Percentiles rank a stretch among this genome's conserved stretches.
phyloP scores from a whole-genome alignment of 2,113 vertebrate species.

The Pterocles gutturalis region DNA sequence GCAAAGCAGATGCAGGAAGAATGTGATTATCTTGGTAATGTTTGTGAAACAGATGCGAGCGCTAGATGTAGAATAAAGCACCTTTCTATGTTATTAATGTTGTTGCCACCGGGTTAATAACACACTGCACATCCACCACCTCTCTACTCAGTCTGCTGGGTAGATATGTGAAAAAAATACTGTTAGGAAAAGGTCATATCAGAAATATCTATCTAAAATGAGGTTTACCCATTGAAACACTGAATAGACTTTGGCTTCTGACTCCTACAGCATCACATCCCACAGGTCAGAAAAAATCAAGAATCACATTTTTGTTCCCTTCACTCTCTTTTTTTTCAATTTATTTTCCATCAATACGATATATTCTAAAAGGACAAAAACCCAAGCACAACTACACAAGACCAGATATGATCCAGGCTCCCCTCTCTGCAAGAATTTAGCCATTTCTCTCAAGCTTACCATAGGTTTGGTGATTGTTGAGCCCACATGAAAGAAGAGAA shows the following conservation, averaged over 20 bases:
- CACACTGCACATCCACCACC: background rate
- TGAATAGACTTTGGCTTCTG: background rate
- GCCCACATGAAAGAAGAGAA: background rate
- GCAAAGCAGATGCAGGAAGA: constrained; percentile 70
- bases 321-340: background rate
- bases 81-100: constrained; percentile 34
- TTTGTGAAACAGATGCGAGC: constrained; percentile 52
- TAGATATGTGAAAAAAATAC: background rate
- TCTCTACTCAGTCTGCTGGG: background rate
- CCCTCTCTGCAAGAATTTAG: background rate
- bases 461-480: background rate
- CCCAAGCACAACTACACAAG: background rate
- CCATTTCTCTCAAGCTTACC: background rate
- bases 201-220: constrained; percentile 16
- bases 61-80: constrained; percentile 38
- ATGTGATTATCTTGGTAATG: constrained; percentile 69
- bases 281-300: background rate
- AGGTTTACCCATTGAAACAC: background rate
- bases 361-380: background rate
- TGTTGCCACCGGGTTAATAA: constrained; percentile 55
- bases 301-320: background rate
- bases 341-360: background rate
- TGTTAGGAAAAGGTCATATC: background rate
- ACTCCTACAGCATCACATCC: background rate
- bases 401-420: background rate